phyloP scores from a whole-genome alignment of 2,888 invertebrate genomes.

The Arctia plantaginis region DNA sequence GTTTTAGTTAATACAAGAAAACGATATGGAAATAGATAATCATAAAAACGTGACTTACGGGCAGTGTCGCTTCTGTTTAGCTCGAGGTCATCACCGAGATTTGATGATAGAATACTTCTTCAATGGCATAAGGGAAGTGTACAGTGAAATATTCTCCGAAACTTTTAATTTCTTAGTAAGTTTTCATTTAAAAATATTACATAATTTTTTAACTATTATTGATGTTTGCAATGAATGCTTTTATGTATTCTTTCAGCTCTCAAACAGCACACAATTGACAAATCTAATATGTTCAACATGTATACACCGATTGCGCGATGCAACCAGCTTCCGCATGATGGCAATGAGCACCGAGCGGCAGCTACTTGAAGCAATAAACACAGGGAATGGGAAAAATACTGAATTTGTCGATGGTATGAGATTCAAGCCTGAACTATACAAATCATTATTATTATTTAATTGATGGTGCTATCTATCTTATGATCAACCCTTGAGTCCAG shows the following conservation, averaged over 20 bases:
- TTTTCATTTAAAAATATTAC: slow-evolving; percentile 17
- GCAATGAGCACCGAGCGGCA: slow-evolving; percentile 64
- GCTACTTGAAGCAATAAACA: slow-evolving; percentile 50
- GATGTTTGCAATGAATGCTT: neutral
- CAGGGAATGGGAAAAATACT: neutral
- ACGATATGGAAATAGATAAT: slow-evolving; percentile 45
- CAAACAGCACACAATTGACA: slow-evolving; percentile 56
- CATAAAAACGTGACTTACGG: slow-evolving; percentile 54
- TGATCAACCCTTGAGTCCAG: neutral
- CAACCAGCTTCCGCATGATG: slow-evolving; percentile 65
- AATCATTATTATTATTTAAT: too few species aligned
- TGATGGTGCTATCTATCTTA: neutral
- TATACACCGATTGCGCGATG: slow-evolving; percentile 64
- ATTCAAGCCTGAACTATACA: neutral
- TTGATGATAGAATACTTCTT: slow-evolving; percentile 65
- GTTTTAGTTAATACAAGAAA: slow-evolving; percentile 9
- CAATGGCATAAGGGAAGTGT: slow-evolving; percentile 68
- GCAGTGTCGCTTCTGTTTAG: slow-evolving; percentile 71
- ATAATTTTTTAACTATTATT: neutral
- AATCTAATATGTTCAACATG: slow-evolving; percentile 66
- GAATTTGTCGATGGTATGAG: slow-evolving; percentile 18
- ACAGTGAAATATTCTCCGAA: slow-evolving; percentile 68
- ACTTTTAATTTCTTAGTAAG: slow-evolving; percentile 76
- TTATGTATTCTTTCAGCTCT: slow-evolving; percentile 61
- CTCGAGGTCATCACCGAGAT: slow-evolving; percentile 67